Evolutionary conservation across 2,113 vertebrate species (phyloP).

Genomic region (Syngnathus typhle): DNA sequence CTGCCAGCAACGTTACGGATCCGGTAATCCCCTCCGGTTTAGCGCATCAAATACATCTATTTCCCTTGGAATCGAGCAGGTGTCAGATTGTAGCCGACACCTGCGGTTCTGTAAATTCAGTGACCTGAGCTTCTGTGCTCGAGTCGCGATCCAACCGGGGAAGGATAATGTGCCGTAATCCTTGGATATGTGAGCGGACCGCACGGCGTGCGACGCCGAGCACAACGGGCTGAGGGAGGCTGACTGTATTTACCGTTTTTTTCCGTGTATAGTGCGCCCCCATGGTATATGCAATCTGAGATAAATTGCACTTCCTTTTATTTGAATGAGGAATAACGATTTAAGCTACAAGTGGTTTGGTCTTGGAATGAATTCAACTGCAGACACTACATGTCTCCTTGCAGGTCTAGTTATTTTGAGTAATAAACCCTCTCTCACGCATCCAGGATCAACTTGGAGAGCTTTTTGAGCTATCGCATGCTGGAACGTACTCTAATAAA

Average conservation of each 20-base stretch:
- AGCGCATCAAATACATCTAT: constrained; percentile 45
- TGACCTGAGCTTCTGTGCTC: constrained; percentile 20
- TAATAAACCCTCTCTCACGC: constrained; percentile 3
- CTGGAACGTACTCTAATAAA: constrained; percentile 8
- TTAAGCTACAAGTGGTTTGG: neutral
- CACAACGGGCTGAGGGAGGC: neutral
- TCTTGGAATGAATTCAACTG: neutral
- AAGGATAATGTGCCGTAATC: constrained; percentile 70
- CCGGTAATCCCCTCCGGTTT: constrained; percentile 37
- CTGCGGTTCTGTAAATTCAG: constrained; percentile 32
- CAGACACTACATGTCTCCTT: neutral
- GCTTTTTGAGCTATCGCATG: constrained; percentile 11
- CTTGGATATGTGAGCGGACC: constrained; percentile 53
- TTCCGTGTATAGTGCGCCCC: too few species aligned
- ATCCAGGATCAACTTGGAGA: constrained; percentile 5
- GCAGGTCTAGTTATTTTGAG: neutral
- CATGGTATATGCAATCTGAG: too few species aligned
- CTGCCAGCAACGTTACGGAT: constrained; percentile 14
- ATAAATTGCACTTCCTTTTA: neutral
- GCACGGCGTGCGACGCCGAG: constrained; percentile 18
- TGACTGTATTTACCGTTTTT: too few species aligned
- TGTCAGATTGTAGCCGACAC: constrained; percentile 35
- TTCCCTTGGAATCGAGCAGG: constrained; percentile 46
- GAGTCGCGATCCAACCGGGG: constrained; percentile 37
- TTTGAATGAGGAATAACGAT: neutral